phyloP scores from a whole-genome alignment of 2,888 invertebrate genomes.

The Diplazon laetatorius region DNA sequence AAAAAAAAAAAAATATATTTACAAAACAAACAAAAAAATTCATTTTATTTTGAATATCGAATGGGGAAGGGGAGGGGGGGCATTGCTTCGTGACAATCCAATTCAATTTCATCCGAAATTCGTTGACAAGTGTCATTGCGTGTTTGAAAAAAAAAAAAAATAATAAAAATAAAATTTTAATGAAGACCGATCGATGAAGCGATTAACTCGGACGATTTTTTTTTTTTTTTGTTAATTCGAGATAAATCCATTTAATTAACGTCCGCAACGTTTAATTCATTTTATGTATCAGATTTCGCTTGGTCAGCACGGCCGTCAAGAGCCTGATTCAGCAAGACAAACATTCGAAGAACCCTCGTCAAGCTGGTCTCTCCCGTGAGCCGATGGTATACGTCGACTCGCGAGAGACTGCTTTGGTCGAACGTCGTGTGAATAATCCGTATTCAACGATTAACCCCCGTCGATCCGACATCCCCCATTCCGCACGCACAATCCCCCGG shows the following conservation, averaged over 20 bases:
- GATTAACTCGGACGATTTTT: neutral
- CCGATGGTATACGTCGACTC: slow-evolving; percentile 2
- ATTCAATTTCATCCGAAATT: neutral
- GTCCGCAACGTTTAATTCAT: neutral
- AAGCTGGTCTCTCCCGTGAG: too few relatives aligned
- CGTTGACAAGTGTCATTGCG: too few relatives aligned
- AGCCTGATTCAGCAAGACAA: slow-evolving; percentile 22
- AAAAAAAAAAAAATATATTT: too few relatives aligned
- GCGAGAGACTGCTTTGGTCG: slow-evolving; percentile 25
- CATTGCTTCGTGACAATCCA: neutral
- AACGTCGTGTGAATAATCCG: slow-evolving; percentile 2
- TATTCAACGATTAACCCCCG: too few relatives aligned
- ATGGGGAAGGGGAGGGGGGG: too few relatives aligned
- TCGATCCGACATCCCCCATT: too few relatives aligned
- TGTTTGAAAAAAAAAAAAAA: too few relatives aligned
- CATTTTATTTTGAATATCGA: too few relatives aligned
- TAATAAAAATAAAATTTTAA: too few relatives aligned
- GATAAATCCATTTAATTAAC: slow-evolving; percentile 15
- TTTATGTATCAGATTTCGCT: slow-evolving; percentile 1
- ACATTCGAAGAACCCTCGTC: slow-evolving; percentile 14
- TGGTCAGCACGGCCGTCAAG: slow-evolving; percentile 1
- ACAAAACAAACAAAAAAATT: slow-evolving; percentile 1
- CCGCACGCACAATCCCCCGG: too few relatives aligned
- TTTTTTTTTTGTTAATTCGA: too few relatives aligned
- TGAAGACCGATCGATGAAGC: neutral